Percentiles rank a stretch among this genome's conserved stretches.
Conservation (phyloP, 2,113 vertebrate genomes). For the Charina bottae region DNA sequence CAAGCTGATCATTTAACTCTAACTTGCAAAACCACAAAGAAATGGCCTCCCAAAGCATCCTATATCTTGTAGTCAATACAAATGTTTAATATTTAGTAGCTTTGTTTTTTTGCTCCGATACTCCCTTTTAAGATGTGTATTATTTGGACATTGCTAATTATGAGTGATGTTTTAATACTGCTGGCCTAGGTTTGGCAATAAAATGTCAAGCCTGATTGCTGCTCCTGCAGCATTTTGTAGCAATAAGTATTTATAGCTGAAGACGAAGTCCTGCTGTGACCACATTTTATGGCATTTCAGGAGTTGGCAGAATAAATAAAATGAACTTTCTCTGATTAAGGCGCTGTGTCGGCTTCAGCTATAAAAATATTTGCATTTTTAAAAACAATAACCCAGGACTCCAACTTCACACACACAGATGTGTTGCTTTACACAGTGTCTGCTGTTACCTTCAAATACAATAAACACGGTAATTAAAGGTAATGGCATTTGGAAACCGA, state of each 20-base stretch:
- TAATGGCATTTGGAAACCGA: not conserved
- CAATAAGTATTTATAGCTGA: conserved; percentile 8
- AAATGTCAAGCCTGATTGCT: conserved; percentile 16
- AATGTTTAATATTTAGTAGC: conserved; percentile 26
- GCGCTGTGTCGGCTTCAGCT: not conserved
- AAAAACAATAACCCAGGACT: not conserved
- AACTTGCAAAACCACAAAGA: not conserved
- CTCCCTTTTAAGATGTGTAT: not conserved
- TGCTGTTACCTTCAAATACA: not conserved
- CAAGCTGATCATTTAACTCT: not conserved
- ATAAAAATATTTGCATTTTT: conserved; percentile 2
- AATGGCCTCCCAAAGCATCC: not conserved
- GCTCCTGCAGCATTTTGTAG: conserved; percentile 7
- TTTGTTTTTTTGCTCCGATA: not conserved
- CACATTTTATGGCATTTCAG: not conserved
- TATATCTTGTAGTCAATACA: not conserved
- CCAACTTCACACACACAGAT: conserved; percentile 14
- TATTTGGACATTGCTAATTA: conserved; percentile 18
- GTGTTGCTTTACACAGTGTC: not conserved
- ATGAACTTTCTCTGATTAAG: not conserved
- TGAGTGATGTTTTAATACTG: conserved; percentile 27
- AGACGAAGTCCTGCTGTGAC: conserved; percentile 10
- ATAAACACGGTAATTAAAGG: conserved; percentile 20
- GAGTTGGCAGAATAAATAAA: not conserved
- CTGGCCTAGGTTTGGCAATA: not conserved